These are phyloP conservation scores for Paracyclopina nana DNA, from an alignment of 1,140 invertebrate genomes.

Conservation along the genomic window DNA sequence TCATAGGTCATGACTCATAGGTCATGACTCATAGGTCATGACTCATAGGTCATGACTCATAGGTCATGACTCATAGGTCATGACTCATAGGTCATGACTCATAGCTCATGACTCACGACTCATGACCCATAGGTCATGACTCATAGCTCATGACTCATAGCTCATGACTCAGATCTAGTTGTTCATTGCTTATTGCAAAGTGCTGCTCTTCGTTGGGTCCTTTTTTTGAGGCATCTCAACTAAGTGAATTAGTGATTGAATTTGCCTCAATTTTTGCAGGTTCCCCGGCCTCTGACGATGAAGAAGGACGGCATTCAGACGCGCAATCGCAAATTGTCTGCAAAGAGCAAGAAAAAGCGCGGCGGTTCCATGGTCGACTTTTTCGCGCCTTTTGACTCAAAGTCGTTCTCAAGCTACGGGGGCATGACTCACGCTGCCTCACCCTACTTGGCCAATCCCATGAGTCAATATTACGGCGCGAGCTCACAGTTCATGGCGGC, in stretches of 20 bases:
- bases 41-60: no score
- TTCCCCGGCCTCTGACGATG: slow-evolving; percentile 91
- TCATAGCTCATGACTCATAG: no score
- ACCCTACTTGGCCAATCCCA: slow-evolving; percentile 1
- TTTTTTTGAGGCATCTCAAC: not conserved
- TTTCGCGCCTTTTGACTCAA: not conserved
- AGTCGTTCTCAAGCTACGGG: not conserved
- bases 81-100: no score
- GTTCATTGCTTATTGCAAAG: not conserved
- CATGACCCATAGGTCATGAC: no score
- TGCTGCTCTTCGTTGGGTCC: not conserved
- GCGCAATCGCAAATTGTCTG: slow-evolving; percentile 79
- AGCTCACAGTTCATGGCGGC: not conserved
- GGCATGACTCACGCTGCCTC: no score
- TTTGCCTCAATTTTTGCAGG: no score
- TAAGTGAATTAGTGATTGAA: not conserved
- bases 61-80: no score
- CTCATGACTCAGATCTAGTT: not conserved
- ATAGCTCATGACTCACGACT: no score
- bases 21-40: no score
- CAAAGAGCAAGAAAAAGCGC: slow-evolving; percentile 77
- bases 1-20: no score
- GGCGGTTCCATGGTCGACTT: not conserved
- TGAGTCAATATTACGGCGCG: not conserved
- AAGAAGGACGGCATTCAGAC: slow-evolving; percentile 98